These are phyloP conservation scores for Heliconius hewitsoni DNA, from an alignment of 1,140 invertebrate genomes.

Conservation along the genomic window DNA sequence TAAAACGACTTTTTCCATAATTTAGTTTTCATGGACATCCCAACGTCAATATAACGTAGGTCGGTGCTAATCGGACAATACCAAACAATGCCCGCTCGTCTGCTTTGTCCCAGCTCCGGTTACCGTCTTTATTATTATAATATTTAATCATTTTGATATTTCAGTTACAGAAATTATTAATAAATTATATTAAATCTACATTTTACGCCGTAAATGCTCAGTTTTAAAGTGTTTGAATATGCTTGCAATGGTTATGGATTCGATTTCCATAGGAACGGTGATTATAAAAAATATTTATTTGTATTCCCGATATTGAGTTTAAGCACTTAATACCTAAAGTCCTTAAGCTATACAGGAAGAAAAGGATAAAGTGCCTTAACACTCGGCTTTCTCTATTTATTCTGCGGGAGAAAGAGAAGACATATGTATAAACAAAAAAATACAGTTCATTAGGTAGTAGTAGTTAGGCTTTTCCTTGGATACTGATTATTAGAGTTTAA, in stretches of 20 bases:
- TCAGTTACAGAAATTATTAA: neutral
- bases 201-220: neutral
- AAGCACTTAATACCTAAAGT: too few relatives aligned
- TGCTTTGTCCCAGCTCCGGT: constrained; percentile 24
- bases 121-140: neutral
- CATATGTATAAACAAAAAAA: too few relatives aligned
- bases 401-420: too few relatives aligned
- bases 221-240: neutral
- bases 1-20: neutral
- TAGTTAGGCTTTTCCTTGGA: too few relatives aligned
- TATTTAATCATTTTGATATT: constrained; percentile 5
- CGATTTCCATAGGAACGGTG: neutral
- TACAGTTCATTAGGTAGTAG: too few relatives aligned
- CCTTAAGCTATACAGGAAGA: too few relatives aligned
- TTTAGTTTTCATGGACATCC: constrained; percentile 12
- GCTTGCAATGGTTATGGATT: neutral
- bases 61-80: constrained; percentile 35
- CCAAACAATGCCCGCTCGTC: constrained; percentile 23
- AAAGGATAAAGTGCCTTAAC: too few relatives aligned
- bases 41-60: constrained; percentile 29
- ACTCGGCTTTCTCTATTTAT: too few relatives aligned
- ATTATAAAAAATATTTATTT: neutral
- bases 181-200: neutral
- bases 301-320: too few relatives aligned
- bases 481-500: too few relatives aligned